A percentile compares a stretch with the other conserved stretches of the same genome.
Conservation (phyloP, 2,113 vertebrate species). For the Dasyprocta punctata region DNA sequence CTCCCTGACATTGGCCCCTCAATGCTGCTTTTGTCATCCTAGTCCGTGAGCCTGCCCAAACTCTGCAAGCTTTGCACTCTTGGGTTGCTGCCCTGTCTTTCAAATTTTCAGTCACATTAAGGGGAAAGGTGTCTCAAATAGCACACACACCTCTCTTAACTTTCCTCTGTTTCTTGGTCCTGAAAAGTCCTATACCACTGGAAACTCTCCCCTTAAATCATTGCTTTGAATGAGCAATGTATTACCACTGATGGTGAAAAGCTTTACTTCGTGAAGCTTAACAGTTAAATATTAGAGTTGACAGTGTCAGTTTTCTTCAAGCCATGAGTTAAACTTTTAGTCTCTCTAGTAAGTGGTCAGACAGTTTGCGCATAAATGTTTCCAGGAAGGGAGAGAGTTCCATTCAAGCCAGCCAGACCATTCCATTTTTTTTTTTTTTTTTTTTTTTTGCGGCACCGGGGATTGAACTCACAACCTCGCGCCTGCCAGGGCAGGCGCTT, state of each 20-base stretch:
- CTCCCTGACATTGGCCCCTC: not conserved
- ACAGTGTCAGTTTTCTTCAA: not conserved
- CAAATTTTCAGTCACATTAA: not conserved
- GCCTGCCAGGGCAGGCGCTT: too few species aligned
- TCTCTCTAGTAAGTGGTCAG: not conserved
- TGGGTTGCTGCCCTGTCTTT: not conserved
- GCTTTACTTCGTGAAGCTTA: not conserved
- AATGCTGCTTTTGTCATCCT: not conserved
- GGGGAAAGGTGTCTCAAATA: not conserved
- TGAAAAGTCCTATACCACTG: not conserved
- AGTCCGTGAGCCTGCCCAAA: not conserved
- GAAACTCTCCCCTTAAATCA: not conserved
- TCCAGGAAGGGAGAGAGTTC: not conserved
- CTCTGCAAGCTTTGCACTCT: not conserved
- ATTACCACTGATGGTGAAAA: not conserved
- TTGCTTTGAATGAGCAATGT: not conserved
- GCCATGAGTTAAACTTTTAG: not conserved
- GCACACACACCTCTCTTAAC: not conserved
- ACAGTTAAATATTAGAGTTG: not conserved
- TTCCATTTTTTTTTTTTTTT: not conserved
- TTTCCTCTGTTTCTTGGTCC: not conserved
- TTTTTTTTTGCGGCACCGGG: too few species aligned
- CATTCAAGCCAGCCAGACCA: not conserved
- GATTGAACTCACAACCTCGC: too few species aligned
- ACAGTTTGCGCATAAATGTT: not conserved